Evolutionary conservation across 2,113 vertebrate species (phyloP).

Genomic region (Paradoxurus hermaphroditus): DNA sequence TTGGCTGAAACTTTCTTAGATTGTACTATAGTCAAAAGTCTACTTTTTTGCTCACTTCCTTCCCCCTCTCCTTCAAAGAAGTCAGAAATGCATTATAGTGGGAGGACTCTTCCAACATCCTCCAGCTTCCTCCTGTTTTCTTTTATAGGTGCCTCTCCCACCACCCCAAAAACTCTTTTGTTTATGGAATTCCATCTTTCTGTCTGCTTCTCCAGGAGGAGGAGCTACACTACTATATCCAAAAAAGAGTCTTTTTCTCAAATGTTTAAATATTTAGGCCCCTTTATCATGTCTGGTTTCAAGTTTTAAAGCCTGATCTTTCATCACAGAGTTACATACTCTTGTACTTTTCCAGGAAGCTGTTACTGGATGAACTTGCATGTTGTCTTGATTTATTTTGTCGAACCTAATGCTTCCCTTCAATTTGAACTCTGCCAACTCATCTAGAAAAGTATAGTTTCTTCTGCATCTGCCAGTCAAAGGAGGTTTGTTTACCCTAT

Average conservation of each 20-base stretch:
- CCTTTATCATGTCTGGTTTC: background rate
- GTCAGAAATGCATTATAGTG: background rate
- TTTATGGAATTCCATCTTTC: background rate
- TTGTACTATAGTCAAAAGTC: background rate
- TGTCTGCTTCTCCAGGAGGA: background rate
- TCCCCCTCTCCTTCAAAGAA: background rate
- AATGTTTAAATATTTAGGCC: background rate
- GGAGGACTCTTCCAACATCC: background rate
- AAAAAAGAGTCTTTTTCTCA: background rate
- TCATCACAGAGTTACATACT: background rate
- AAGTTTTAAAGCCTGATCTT: background rate
- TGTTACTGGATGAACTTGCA: background rate
- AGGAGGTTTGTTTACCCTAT: constrained; percentile 65
- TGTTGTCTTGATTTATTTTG: constrained; percentile 23
- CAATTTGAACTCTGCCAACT: constrained; percentile 4
- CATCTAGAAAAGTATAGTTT: constrained; percentile 70
- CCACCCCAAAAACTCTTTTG: background rate
- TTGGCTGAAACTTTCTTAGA: background rate
- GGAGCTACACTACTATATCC: background rate
- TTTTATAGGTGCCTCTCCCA: background rate
- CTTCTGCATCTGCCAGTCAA: constrained; percentile 56
- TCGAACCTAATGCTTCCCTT: background rate
- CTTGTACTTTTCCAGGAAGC: background rate
- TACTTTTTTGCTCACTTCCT: background rate
- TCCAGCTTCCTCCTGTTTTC: background rate